A percentile compares a stretch with the other conserved stretches of the same genome.
Evolutionary conservation across 2,888 invertebrate species (phyloP).

Genomic region (Alcis repandata): DNA sequence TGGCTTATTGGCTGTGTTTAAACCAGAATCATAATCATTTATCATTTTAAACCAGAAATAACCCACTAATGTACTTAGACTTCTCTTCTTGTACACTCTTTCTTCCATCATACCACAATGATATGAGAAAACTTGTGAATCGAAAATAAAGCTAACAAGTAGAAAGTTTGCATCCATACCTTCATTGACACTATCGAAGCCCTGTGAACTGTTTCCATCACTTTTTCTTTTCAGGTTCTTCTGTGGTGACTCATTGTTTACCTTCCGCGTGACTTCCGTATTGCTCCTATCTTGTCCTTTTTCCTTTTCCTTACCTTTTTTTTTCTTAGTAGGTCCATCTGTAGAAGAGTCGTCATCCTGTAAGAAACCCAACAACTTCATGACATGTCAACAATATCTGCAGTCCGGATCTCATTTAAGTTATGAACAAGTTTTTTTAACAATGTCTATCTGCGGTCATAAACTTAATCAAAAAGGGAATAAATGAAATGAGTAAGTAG

Average conservation of each 20-base stretch:
- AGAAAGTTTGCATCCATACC: conserved; percentile 53
- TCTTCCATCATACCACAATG: too few relatives aligned
- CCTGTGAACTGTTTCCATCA: conserved; percentile 58
- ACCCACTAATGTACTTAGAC: too few relatives aligned
- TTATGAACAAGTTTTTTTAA: not conserved
- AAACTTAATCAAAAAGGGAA: not conserved
- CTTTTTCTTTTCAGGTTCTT: conserved; percentile 73
- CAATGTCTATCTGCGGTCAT: not conserved
- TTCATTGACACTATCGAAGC: conserved; percentile 60
- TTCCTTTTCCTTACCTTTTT: conserved; percentile 58
- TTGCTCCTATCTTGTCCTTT: conserved; percentile 52
- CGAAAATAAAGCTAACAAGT: too few relatives aligned
- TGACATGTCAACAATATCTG: not conserved
- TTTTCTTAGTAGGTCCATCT: conserved; percentile 59
- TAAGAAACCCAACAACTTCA: not conserved
- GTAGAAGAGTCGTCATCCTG: conserved; percentile 19
- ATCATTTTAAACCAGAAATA: too few relatives aligned
- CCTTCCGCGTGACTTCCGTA: conserved; percentile 17
- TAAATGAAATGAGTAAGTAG: conserved; percentile 3
- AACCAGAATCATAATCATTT: too few relatives aligned
- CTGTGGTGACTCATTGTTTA: conserved; percentile 54
- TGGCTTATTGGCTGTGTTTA: too few relatives aligned
- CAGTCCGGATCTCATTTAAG: not conserved
- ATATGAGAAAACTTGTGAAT: not conserved
- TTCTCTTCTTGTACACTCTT: too few relatives aligned